A percentile compares a stretch with the other conserved stretches of the same genome.
Evolutionary conservation across 2,888 invertebrate genomes (phyloP).

Genomic region (Callosobruchus maculatus): DNA sequence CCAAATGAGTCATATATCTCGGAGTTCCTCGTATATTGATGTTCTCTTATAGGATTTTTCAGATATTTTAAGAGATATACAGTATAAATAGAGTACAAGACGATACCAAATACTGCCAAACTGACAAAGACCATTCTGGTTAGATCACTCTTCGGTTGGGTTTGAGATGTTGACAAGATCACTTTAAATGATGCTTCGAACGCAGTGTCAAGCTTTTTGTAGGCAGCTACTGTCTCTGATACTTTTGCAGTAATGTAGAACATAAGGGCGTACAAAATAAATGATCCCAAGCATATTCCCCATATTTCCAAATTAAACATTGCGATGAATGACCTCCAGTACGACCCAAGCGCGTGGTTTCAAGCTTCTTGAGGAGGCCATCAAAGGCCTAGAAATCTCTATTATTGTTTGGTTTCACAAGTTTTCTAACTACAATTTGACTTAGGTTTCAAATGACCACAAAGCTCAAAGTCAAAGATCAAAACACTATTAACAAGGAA

Average conservation of each 20-base stretch:
- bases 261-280: constrained; percentile 37
- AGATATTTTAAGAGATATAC: constrained; percentile 58
- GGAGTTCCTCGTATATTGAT: constrained; percentile 53
- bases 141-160: constrained; percentile 51
- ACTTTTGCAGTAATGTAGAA: constrained; percentile 14
- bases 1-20: constrained; percentile 34
- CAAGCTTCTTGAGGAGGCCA: too few relatives aligned
- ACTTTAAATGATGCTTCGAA: constrained; percentile 23
- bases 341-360: constrained; percentile 59
- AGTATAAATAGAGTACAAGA: constrained; percentile 56
- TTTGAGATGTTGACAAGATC: constrained; percentile 48
- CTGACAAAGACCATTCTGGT: constrained; percentile 55
- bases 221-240: constrained; percentile 5
- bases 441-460: too few relatives aligned
- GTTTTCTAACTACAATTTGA: too few relatives aligned
- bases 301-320: constrained; percentile 54
- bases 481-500: too few relatives aligned
- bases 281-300: constrained; percentile 47
- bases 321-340: constrained; percentile 55
- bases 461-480: too few relatives aligned
- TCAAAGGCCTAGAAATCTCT: too few relatives aligned
- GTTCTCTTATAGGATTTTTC: constrained; percentile 53
- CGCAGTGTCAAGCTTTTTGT: constrained; percentile 9
- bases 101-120: constrained; percentile 54
- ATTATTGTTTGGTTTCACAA: too few relatives aligned